Evolutionary conservation across 2,888 invertebrate species (phyloP), one percentile per base, ranked within the genome.

Genomic region (Brenthis ino): DNA sequence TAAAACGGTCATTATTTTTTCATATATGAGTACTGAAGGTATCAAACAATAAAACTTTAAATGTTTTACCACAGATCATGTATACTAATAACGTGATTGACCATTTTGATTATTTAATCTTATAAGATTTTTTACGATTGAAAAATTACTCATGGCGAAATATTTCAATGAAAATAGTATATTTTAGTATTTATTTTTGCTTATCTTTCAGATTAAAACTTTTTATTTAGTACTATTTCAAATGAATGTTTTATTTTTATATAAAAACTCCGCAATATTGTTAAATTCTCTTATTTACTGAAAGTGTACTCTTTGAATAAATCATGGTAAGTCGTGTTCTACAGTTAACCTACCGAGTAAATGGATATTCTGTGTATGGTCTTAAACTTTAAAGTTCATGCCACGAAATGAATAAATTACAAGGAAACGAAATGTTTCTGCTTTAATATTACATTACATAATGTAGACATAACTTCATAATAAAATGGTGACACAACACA

Each of bases 321-420:
- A 85, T 81, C 83, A 79, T 83, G 82, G 82, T 80, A 79, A 82
- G 81, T 77, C 77, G 77, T 77, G 76, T 80, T 81, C 77, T 81
- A 81, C 83, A 85, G 85, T 86, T 86, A 80, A 81, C 84, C 86
- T 82, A 80, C 83, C 86, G 81, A 85, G 85, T 86, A 89, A 88
- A 87, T 88, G 82, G 82, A 82, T 81, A 85, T 85, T 84, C 85
- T 82, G 85, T 83, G 85, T 85, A 86, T 85, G 85, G 83, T 87
- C 87, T 87, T 82, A 86, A 89, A 84, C 78, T 83, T 81, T 82
- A 83, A 86, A 88, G 84, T 87, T 89, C 80, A 82, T 81, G 81
- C 80, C 81, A 78, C 77, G 84, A 83, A 85, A 87, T 84, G 85
- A 83, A 88, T 84, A 89, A 89, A 90, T 90, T 88, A 87, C 81